Percentiles rank a stretch among this genome's conserved stretches.
phyloP scores from a whole-genome alignment of 92 coral and sea anemone genomes.

The Phenganax subtilis region DNA sequence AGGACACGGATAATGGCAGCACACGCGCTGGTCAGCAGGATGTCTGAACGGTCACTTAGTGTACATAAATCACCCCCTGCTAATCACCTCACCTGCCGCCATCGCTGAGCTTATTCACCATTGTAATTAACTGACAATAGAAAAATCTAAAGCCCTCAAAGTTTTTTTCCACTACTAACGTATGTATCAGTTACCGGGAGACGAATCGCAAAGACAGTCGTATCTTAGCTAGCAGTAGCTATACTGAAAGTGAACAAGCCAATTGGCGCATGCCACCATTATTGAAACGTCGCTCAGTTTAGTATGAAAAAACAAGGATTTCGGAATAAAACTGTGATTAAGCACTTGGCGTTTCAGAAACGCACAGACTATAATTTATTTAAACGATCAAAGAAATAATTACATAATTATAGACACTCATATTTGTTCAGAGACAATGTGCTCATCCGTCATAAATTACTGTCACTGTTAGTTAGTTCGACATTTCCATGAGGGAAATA shows the following conservation, averaged over 20 bases:
- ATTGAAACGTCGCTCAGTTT: not conserved
- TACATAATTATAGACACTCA: conserved; percentile 31
- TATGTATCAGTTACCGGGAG: too few species aligned
- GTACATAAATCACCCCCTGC: conserved; percentile 21
- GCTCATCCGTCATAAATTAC: too few species aligned
- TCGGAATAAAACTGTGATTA: conserved; percentile 4
- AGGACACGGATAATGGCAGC: conserved; percentile 6
- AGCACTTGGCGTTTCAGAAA: not conserved
- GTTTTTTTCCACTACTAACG: too few species aligned
- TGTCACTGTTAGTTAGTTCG: not conserved
- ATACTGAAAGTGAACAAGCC: too few species aligned
- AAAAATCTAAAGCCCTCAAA: too few species aligned
- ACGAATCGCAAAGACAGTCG: too few species aligned
- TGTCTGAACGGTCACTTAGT: conserved; percentile 6
- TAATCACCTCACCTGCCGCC: conserved; percentile 2
- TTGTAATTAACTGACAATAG: not conserved
- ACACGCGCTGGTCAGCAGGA: conserved; percentile 6
- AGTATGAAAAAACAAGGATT: not conserved
- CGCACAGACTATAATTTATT: conserved; percentile 3
- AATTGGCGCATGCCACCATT: too few species aligned
- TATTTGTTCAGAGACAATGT: not conserved
- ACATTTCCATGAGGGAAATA: not conserved
- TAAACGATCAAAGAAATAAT: conserved; percentile 26
- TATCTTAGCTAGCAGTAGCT: too few species aligned
- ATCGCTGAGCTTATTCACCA: conserved; percentile 10